Evolutionary conservation across 2,113 vertebrate genomes (phyloP).

Genomic region (Malurus alboscapulatus): DNA sequence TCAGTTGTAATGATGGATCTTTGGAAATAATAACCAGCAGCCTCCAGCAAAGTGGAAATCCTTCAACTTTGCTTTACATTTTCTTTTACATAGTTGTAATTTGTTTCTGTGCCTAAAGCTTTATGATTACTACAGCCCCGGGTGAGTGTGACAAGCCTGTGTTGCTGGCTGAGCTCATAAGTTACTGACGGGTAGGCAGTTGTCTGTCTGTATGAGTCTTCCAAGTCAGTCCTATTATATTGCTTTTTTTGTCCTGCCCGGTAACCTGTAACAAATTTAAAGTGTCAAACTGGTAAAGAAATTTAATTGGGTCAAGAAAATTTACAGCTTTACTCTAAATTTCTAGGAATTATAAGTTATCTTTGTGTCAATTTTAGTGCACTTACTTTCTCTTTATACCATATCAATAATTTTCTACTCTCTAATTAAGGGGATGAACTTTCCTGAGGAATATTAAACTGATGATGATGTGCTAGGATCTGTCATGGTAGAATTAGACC

Average conservation of each 20-base stretch:
- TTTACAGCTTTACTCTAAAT: background rate
- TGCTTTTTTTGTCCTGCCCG: background rate
- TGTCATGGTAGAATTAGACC: background rate
- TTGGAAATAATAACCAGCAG: background rate
- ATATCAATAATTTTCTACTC: accelerated
- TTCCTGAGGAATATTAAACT: background rate
- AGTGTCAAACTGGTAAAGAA: background rate
- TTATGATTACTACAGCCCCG: background rate
- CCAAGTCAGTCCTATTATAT: background rate
- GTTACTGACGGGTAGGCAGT: background rate
- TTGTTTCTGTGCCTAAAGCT: background rate
- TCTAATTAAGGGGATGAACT: background rate
- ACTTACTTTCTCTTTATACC: background rate
- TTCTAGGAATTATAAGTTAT: background rate
- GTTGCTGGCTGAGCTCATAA: background rate
- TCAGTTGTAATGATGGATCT: background rate
- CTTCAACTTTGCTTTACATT: background rate
- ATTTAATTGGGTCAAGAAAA: background rate
- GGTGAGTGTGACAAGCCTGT: background rate
- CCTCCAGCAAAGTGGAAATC: background rate
- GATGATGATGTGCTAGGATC: background rate
- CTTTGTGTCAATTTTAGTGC: background rate
- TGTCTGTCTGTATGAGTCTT: background rate
- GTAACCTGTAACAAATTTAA: background rate
- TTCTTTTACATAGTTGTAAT: background rate